Percentiles rank a stretch among this genome's conserved stretches.
Conservation (phyloP, 2,888 invertebrate species). For the Arrhopalites spinosus region DNA sequence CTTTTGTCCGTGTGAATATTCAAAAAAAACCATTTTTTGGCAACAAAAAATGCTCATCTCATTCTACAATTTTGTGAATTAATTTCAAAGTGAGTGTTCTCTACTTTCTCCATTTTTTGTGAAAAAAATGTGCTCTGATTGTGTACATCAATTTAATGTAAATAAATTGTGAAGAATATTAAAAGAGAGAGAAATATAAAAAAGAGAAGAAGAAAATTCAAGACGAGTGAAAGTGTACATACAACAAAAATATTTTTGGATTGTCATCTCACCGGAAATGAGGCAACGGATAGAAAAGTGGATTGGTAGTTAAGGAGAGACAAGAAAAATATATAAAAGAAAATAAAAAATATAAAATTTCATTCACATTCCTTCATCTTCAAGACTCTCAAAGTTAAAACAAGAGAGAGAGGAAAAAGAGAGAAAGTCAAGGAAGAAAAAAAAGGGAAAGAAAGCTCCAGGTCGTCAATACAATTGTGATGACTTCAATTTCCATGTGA, state of each 20-base stretch:
- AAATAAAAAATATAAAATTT: neutral
- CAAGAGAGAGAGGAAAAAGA: neutral
- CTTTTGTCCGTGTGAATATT: no score
- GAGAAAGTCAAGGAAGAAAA: constrained; percentile 25
- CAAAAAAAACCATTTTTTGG: no score
- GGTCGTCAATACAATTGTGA: constrained; percentile 17
- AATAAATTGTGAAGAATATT: neutral
- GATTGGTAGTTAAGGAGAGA: neutral
- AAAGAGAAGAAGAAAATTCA: no score
- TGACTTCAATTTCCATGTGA: constrained; percentile 29
- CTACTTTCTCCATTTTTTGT: no score
- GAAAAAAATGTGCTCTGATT: no score
- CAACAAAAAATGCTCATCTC: no score
- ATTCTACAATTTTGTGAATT: no score
- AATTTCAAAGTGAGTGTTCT: no score
- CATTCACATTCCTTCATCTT: constrained; percentile 13
- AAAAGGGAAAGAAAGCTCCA: constrained; percentile 24
- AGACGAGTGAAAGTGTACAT: neutral
- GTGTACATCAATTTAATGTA: no score
- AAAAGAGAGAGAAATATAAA: no score
- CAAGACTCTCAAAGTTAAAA: neutral
- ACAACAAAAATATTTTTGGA: neutral
- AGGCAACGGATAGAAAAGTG: neutral
- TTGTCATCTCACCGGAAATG: neutral
- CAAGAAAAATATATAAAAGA: neutral